Conservation (phyloP, 1,140 invertebrate genomes). For the Harpegnathos saltator region DNA sequence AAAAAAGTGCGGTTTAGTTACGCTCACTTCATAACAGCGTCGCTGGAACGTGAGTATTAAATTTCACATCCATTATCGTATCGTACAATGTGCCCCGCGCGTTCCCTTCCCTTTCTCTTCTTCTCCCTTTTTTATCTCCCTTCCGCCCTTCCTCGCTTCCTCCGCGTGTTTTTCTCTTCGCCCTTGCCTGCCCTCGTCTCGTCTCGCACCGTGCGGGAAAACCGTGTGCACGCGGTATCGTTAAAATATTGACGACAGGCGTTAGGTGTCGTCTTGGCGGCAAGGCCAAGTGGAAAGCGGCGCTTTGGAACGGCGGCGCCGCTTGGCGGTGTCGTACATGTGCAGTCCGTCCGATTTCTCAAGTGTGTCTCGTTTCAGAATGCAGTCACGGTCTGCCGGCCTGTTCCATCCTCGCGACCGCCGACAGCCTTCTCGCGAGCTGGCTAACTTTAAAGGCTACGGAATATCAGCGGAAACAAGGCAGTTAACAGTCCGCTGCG, state of each 20-base stretch:
- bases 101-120: too few relatives aligned
- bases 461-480: conserved; percentile 73
- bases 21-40: neutral
- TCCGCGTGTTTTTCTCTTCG: too few relatives aligned
- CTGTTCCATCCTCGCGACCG: neutral
- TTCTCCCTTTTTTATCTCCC: too few relatives aligned
- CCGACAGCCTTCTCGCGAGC: neutral
- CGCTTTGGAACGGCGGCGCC: conserved; percentile 18
- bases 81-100: neutral
- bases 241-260: conserved; percentile 64
- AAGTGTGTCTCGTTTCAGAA: conserved; percentile 54
- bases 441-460: conserved; percentile 70
- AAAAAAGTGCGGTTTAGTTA: neutral
- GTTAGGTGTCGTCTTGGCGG: neutral
- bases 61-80: conserved; percentile 31
- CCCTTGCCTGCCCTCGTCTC: too few relatives aligned
- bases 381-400: conserved; percentile 13
- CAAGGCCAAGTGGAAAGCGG: conserved; percentile 17
- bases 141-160: too few relatives aligned
- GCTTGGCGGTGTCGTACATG: neutral
- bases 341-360: neutral
- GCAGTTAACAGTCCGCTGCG: conserved; percentile 72
- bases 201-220: neutral
- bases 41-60: neutral
- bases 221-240: neutral